phyloP scores from a whole-genome alignment of 1,140 invertebrate species.

The Sinella curviseta region DNA sequence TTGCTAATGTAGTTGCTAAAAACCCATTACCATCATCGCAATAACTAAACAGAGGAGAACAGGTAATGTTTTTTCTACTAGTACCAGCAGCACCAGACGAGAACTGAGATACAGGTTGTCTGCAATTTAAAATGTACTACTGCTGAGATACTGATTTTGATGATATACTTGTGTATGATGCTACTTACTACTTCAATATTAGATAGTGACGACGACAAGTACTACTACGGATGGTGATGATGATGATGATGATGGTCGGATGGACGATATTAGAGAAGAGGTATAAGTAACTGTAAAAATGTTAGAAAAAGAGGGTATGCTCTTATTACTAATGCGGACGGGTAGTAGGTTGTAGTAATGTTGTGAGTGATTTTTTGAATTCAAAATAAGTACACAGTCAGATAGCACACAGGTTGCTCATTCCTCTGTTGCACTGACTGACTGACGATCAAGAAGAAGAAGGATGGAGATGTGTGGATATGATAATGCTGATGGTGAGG shows the following conservation, averaged over 20 bases:
- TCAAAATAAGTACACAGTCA: neutral
- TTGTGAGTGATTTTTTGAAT: neutral
- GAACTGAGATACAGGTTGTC: too few relatives aligned
- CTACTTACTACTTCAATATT: neutral
- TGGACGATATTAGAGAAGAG: neutral
- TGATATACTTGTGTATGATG: neutral
- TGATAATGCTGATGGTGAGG: neutral
- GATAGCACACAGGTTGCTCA: neutral
- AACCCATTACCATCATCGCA: neutral
- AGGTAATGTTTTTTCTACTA: neutral
- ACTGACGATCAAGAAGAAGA: neutral
- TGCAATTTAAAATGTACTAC: too few relatives aligned
- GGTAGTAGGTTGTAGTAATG: neutral
- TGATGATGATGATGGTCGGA: constrained; percentile 4
- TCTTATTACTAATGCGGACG: neutral
- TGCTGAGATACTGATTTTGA: neutral
- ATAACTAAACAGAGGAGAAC: neutral
- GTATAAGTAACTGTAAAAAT: constrained; percentile 13
- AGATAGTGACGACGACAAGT: neutral
- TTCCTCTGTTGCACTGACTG: too few relatives aligned
- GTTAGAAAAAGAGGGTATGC: neutral
- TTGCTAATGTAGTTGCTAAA: constrained; percentile 6
- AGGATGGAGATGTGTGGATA: too few relatives aligned
- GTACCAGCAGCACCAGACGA: too few relatives aligned
- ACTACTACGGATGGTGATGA: neutral